Evolutionary conservation across 2,797 vertebrate genomes (phyloP), one percentile per base, ranked within the genome.

Genomic region (Ptychobarbus kaznakovi): DNA sequence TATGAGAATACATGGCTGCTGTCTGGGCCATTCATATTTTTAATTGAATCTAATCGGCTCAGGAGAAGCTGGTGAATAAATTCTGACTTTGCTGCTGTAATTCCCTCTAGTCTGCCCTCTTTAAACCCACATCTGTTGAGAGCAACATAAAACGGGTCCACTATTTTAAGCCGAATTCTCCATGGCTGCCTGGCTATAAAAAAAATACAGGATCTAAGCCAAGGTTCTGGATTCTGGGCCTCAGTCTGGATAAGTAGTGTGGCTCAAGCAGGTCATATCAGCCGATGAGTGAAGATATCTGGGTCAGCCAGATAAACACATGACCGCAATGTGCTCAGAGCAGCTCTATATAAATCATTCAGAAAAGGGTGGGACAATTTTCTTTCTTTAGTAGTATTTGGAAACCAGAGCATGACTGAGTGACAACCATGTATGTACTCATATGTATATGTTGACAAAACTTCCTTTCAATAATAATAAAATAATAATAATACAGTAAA

Each of bases 111-210:
- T 63, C 32, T 81, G 35, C 12, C 44, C 82, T 80, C 61, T 85
- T 78, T 81, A 44, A 76, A 56, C 65, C 82, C 85, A 82, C 74
- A 76, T 89, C 74, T 82, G 81, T 78, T 76, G 78, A 65, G 72
- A 80, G 40, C 53, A 46, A 73, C 80, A 85, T 83, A 78, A 89
- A 81, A 90, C 25, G 13, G 69, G 65, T n/a, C 13, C 74, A 72
- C 88, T 89, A 90, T 91, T 89, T 88, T 86, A 76, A 87, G 86
- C 74, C 7, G 8, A 89, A 88, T 86, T 86, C 86, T 89, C 87
- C 20, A 66, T 82, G 87, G 88, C 51, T 75, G 68, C 85, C 8
- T 42, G 18, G 35, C 74, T 81, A 63, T 86, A 86, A 87, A 83
- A 87, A 89, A 87, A 88, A 85, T 40, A 79, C 83, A 86, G 13